These are phyloP conservation scores for Heterochromis multidens DNA, from an alignment of 2,113 vertebrate species.

Conservation along the genomic window DNA sequence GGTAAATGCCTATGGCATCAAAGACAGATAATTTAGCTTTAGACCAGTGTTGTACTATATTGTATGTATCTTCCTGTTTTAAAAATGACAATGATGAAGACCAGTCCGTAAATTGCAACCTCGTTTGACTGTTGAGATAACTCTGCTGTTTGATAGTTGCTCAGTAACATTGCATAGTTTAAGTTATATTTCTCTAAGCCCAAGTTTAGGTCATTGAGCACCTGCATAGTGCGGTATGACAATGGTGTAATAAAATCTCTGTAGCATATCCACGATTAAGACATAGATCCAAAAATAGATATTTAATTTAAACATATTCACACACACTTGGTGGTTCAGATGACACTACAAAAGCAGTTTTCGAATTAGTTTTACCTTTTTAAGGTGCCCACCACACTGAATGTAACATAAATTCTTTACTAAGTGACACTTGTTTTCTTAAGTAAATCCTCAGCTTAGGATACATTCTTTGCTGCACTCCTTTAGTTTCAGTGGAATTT, in stretches of 20 bases:
- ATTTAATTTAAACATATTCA: conserved; percentile 3
- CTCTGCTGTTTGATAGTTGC: conserved; percentile 13
- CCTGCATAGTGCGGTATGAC: not conserved
- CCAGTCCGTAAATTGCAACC: not conserved
- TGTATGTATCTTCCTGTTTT: not conserved
- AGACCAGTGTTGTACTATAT: conserved; percentile 8
- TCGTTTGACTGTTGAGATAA: not conserved
- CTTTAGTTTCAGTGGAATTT: not conserved
- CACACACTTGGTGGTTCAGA: not conserved
- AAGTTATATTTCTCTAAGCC: conserved; percentile 33
- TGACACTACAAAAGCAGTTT: not conserved
- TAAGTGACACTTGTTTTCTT: conserved; percentile 5
- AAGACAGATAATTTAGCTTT: conserved; percentile 5
- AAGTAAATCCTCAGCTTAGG: not conserved
- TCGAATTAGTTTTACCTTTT: conserved; percentile 37
- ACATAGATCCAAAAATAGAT: conserved; percentile 26
- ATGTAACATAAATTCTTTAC: conserved; percentile 50
- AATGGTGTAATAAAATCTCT: not conserved
- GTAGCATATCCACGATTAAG: conserved; percentile 25
- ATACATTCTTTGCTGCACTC: not conserved
- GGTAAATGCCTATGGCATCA: not conserved
- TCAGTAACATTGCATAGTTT: conserved; percentile 5
- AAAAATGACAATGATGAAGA: not conserved
- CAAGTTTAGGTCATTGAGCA: not conserved
- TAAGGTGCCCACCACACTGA: conserved; percentile 55